Evolutionary conservation across 37 sponge, comb jelly and placozoan genomes (phyloP).

Genomic region (Hormiphora californensis): DNA sequence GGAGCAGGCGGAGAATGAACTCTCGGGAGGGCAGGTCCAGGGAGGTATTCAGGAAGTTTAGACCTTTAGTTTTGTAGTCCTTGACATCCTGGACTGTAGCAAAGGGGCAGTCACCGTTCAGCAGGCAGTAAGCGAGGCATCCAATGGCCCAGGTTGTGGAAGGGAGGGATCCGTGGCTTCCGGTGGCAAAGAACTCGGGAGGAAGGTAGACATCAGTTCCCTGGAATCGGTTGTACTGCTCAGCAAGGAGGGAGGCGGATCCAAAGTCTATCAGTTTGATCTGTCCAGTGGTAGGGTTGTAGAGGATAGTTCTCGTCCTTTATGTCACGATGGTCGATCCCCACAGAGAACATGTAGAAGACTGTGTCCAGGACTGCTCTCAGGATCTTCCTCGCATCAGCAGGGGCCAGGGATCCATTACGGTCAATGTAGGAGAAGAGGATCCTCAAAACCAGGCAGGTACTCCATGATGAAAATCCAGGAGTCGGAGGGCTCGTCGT

Average conservation of each 20-base stretch:
- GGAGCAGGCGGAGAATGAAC: too few species aligned
- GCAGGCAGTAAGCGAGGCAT: constrained; percentile 31
- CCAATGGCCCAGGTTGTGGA: constrained; percentile 14
- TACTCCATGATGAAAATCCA: constrained; percentile 51
- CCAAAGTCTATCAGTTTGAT: constrained; percentile 48
- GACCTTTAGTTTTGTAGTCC: too few species aligned
- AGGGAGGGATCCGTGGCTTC: neutral
- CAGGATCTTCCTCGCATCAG: neutral
- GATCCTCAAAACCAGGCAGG: constrained; percentile 15
- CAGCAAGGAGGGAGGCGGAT: neutral
- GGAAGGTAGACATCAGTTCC: constrained; percentile 16
- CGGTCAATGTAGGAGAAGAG: neutral
- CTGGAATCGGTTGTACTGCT: neutral
- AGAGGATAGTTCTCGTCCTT: constrained; percentile 43
- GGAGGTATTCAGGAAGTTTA: too few species aligned
- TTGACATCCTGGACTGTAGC: neutral
- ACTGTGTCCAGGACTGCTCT: neutral
- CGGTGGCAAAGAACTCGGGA: neutral
- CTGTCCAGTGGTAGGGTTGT: neutral
- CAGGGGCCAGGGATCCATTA: constrained; percentile 3
- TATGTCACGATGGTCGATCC: constrained; percentile 50
- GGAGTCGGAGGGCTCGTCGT: neutral
- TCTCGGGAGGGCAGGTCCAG: too few species aligned
- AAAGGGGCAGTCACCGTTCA: constrained; percentile 53
- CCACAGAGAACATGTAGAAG: constrained; percentile 33